These are phyloP conservation scores for Malurus cyaneus DNA, from an alignment of 2,113 vertebrate genomes.

Conservation along the genomic window DNA sequence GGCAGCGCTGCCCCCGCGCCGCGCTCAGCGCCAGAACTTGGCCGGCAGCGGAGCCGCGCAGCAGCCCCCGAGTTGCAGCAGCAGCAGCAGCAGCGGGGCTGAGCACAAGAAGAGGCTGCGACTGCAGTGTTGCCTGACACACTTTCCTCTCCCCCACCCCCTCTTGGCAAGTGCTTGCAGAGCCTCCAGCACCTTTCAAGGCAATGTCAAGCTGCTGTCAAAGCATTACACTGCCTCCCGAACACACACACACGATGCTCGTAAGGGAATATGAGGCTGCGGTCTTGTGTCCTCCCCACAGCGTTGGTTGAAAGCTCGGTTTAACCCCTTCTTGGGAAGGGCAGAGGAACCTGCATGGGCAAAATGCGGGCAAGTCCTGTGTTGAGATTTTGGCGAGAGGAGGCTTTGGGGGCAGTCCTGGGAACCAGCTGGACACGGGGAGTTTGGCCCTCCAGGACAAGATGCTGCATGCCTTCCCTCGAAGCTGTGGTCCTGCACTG, in stretches of 20 bases:
- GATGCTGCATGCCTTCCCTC: not conserved
- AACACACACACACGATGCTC: not conserved
- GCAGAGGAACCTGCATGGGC: not conserved
- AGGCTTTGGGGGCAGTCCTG: not conserved
- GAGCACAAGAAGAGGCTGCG: not conserved
- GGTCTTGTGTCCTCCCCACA: constrained; percentile 5
- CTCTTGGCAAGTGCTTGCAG: constrained; percentile 53
- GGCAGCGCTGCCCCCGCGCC: not conserved
- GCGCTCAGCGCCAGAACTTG: not conserved
- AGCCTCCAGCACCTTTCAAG: constrained; percentile 70
- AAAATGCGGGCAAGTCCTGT: rapidly evolving
- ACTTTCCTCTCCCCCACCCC: constrained; percentile 53
- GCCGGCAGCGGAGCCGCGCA: not conserved
- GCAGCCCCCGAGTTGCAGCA: constrained; percentile 22
- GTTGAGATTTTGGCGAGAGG: not conserved
- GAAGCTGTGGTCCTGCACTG: rapidly evolving
- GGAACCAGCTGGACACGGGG: not conserved
- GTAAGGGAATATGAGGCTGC: constrained; percentile 5
- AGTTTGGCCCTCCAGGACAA: not conserved
- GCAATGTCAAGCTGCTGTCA: constrained; percentile 68
- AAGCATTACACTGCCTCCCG: constrained; percentile 2
- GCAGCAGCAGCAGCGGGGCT: not conserved
- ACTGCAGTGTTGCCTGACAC: constrained; percentile 57
- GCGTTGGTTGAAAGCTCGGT: not conserved
- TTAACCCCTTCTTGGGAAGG: constrained; percentile 32